Evolutionary conservation across 2,113 vertebrate genomes (phyloP), one percentile per base, ranked within the genome.

Genomic region (Sinosuthora webbiana): DNA sequence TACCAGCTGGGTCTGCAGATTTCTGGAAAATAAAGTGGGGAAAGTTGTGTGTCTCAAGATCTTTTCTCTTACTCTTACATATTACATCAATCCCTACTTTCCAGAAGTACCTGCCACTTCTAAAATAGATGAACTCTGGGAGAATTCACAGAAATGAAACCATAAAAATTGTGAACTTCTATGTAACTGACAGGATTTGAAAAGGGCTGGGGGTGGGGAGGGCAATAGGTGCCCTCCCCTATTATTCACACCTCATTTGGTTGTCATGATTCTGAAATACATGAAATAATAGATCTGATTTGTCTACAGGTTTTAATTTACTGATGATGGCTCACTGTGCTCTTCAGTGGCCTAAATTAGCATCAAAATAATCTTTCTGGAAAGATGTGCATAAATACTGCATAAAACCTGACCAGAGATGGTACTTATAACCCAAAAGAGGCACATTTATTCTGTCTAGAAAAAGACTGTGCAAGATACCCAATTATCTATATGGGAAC

Each of bases 51-150:
- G 39, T 69, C n/a, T 83, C 63, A 41, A 49, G 39, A 90, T 87
- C 75, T 83, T 94, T 93, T 85, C 84, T 94, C 62, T 73, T 63
- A 17, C 50, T 88, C 23, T 75, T 95, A 73, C 82, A 86, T 95
- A 55, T 93, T 95, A 76, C 67, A 95, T 94, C 90, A 95, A 76
- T 87, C 28, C 49, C 37, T 73, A 27, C 69, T 81, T 95, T 93
- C 67, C 91, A 83, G 55, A 95, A 78, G 16, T 69, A 95, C 60
- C 75, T 95, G 88, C 70, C 68, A 91, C 78, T 91, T 97, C 90
- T 79, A 85, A 88, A 95, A 93, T 62, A 85, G 81, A 49, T 35
- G 45, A 91, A 89, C 62, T 63, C 93, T 87, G 71, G 44, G 71
- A 93, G 88, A 91, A 62, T 95, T 94, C 91, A 90, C 21, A 93